Evolutionary conservation across 2,888 invertebrate species (phyloP).

Genomic region (Palloptera scutellata): DNA sequence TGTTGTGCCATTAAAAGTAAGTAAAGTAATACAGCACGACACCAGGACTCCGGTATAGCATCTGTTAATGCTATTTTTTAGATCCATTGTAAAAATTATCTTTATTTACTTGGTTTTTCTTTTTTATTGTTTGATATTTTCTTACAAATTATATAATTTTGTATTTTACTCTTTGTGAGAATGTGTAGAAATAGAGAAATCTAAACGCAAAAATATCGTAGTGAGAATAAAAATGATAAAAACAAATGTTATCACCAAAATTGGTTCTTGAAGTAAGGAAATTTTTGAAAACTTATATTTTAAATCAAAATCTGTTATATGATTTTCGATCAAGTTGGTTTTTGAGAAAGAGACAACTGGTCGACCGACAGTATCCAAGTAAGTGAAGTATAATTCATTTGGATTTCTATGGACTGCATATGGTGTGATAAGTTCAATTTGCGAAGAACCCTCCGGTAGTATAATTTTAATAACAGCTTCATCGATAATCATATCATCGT

Average conservation of each 20-base stretch:
- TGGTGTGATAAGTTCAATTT: slow-evolving; percentile 82
- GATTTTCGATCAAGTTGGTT: slow-evolving; percentile 91
- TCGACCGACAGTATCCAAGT: slow-evolving; percentile 93
- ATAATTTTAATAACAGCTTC: slow-evolving; percentile 87
- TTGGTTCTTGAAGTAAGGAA: slow-evolving; percentile 91
- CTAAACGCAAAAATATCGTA: slow-evolving; percentile 92
- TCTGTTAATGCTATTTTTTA: no score
- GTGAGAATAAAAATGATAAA: slow-evolving; percentile 89
- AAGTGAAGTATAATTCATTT: slow-evolving; percentile 86
- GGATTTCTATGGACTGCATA: slow-evolving; percentile 79
- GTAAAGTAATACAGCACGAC: no score
- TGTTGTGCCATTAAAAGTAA: no score
- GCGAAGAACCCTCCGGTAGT: slow-evolving; percentile 90
- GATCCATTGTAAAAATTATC: no score
- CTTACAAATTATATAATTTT: no score
- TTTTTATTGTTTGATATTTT: no score
- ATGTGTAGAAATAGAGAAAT: slow-evolving; percentile 87
- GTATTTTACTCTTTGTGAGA: slow-evolving; percentile 63
- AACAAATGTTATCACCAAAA: slow-evolving; percentile 87
- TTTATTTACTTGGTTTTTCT: no score
- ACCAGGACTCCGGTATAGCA: no score
- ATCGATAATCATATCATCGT: slow-evolving; percentile 95
- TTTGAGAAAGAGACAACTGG: slow-evolving; percentile 85
- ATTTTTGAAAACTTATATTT: slow-evolving; percentile 87
- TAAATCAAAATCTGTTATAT: slow-evolving; percentile 93